These are phyloP conservation scores for Drosophila novamexicana DNA, from an alignment of 1,140 invertebrate genomes.

Conservation along the genomic window DNA sequence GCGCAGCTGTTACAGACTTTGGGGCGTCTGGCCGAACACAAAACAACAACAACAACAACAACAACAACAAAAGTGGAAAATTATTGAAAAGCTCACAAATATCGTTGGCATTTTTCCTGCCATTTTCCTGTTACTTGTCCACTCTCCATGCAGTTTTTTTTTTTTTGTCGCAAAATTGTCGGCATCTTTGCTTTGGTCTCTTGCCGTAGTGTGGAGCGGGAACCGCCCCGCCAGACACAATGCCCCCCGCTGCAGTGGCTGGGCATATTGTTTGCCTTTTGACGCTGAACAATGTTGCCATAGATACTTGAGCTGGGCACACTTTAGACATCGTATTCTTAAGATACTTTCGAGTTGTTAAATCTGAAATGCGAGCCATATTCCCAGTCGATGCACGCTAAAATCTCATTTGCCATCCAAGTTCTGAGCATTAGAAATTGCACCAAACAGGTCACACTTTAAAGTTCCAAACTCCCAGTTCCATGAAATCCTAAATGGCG, in stretches of 20 bases:
- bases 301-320: conserved; percentile 14
- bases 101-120: conserved; percentile 44
- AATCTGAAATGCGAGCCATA: conserved; percentile 23
- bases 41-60: conserved; percentile 5
- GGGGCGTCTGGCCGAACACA: not conserved
- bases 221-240: conserved; percentile 2
- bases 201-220: not conserved
- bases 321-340: conserved; percentile 1
- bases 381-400: conserved; percentile 22
- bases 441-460: conserved; percentile 16
- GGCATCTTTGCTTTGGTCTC: conserved; percentile 14
- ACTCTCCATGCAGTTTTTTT: conserved; percentile 6
- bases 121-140: conserved; percentile 34
- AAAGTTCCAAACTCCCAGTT: conserved; percentile 9
- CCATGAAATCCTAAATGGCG: not conserved
- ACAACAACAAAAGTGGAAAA: conserved; percentile 27
- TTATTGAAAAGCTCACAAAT: conserved; percentile 59
- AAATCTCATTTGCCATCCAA: not conserved
- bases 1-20: conserved; percentile 24
- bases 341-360: conserved; percentile 22
- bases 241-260: not conserved
- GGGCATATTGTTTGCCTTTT: conserved; percentile 35
- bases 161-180: conserved; percentile 10
- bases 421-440: not conserved
- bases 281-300: conserved; percentile 21